Conservation (phyloP, 1,140 invertebrate species). For the Tetramorium simillimum region DNA sequence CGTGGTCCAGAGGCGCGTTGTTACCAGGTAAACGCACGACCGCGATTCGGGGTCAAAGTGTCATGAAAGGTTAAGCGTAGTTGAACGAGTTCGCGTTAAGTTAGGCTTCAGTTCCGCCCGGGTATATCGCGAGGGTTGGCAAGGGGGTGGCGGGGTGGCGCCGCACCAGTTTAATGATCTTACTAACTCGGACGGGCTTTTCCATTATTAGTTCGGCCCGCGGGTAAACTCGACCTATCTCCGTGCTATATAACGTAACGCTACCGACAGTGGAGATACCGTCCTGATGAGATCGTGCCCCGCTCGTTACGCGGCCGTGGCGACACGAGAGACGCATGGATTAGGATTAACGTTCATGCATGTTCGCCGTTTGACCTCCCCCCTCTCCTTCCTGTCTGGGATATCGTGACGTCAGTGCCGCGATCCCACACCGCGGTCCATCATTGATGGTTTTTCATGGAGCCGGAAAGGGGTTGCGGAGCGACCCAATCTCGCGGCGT, state of each 20-base stretch:
- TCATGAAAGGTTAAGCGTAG: slow-evolving; percentile 81
- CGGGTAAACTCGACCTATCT: slow-evolving; percentile 71
- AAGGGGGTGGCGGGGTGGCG: neutral
- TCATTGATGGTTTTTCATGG: slow-evolving; percentile 41
- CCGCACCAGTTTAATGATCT: slow-evolving; percentile 81
- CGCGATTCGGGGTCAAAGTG: slow-evolving; percentile 74
- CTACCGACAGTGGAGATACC: slow-evolving; percentile 6
- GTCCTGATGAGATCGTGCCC: slow-evolving; percentile 17
- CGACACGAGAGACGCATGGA: neutral
- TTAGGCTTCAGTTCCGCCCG: slow-evolving; percentile 78
- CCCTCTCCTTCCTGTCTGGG: neutral
- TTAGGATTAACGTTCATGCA: slow-evolving; percentile 7
- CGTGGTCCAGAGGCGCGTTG: slow-evolving; percentile 27
- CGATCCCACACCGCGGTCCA: neutral
- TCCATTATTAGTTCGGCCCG: slow-evolving; percentile 81
- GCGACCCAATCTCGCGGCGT: slow-evolving; percentile 14
- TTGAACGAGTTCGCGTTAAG: slow-evolving; percentile 81
- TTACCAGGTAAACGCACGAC: slow-evolving; percentile 55
- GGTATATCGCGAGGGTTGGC: slow-evolving; percentile 36
- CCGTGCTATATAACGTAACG: slow-evolving; percentile 56
- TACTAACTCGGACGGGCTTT: slow-evolving; percentile 82
- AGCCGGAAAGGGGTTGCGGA: neutral
- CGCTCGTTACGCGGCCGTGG: neutral
- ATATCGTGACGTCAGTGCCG: slow-evolving; percentile 20
- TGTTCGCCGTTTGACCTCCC: neutral